Percentiles rank a stretch among this genome's conserved stretches.
Evolutionary conservation across 2,888 invertebrate species (phyloP).

Genomic region (Phortica okadai): DNA sequence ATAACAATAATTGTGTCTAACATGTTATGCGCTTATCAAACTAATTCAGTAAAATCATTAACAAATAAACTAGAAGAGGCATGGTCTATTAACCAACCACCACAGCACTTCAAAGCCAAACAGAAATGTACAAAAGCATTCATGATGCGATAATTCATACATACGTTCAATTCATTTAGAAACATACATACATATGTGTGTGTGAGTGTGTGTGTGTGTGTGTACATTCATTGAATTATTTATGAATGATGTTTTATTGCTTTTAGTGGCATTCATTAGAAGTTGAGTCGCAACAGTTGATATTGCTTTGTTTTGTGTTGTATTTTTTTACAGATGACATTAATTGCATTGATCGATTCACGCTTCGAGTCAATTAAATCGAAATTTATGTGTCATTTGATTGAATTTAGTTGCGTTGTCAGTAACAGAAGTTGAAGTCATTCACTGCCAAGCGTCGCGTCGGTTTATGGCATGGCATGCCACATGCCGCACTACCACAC

Average conservation of each 20-base stretch:
- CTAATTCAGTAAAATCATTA: neutral
- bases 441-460: neutral
- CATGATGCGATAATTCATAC: neutral
- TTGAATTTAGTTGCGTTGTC: slow-evolving; percentile 23
- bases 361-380: slow-evolving; percentile 55
- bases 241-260: slow-evolving; percentile 67
- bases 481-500: too few relatives aligned
- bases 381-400: slow-evolving; percentile 33
- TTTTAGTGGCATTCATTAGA: slow-evolving; percentile 66
- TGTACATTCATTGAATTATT: slow-evolving; percentile 65
- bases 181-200: neutral
- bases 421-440: neutral
- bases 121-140: neutral
- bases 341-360: slow-evolving; percentile 57
- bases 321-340: slow-evolving; percentile 42
- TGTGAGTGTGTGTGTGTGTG: neutral
- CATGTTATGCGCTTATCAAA: neutral
- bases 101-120: neutral
- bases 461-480: neutral
- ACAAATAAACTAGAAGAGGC: neutral
- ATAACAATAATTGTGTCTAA: too few relatives aligned
- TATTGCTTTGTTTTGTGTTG: slow-evolving; percentile 15
- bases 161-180: neutral
- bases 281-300: neutral
- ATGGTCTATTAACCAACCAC: neutral